Evolutionary conservation across 1,140 invertebrate genomes (phyloP), one percentile per base, ranked within the genome.

Genomic region (Piezodorus guildinii): DNA sequence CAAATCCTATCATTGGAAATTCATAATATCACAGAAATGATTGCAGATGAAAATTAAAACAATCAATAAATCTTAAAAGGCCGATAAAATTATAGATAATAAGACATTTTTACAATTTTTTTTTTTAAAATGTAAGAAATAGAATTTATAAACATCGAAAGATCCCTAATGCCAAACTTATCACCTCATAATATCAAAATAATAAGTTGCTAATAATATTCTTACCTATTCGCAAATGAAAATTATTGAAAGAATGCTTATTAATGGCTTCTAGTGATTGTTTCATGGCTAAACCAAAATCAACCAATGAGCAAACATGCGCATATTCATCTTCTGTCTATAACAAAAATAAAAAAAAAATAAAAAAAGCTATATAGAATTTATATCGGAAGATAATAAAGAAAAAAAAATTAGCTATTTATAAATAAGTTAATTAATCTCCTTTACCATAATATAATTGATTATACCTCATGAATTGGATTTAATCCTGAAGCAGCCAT

Each of bases 401-500:
- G 3, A 14, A 46, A 6, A 49, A 10, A 49, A 5, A 19, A 1
- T 49, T 49, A 56, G 5, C 14, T 27, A 27, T 56, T 3, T 56
- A 56, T 21, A 10, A 56, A 56, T 56, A 4, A 56, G 17, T 49
- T 1, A 6, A 8, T 5, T 58, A 58, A 27, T 58, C 16, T 23
- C 12, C 4, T 34, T n/a, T 58, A 58, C 12, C 44, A 58, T 23
- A 25, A 54, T 51, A 58, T 23, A 25, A 54, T 16, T 58, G 58
- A 2, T 2, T 34, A 68, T 66, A 68, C 68, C 59, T 68, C 66
- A 54, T 62, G 23, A 21, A 60, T 61, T 15, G 71, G 71, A 64
- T 71, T 93, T 0, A 99, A 77, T n/a, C 96, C 96, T 16, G 94
- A 94, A 3, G 94, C 96, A 9, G 95, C 96, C 96, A 99, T 99